Evolutionary conservation across 2,797 vertebrate genomes (phyloP).

Genomic region (Urocyon cinereoargenteus): DNA sequence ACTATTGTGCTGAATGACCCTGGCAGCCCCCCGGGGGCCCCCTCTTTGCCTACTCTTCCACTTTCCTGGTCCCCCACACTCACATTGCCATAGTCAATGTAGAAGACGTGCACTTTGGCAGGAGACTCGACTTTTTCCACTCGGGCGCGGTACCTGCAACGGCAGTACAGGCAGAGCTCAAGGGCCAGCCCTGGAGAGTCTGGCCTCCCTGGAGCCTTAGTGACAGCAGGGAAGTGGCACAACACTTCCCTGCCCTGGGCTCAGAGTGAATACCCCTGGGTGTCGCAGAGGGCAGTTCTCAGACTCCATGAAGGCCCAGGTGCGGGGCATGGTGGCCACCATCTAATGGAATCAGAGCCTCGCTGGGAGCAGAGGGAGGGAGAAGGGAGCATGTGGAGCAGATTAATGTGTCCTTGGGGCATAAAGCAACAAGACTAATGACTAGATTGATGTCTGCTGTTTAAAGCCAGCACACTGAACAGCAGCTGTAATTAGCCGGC

Average conservation of each 20-base stretch:
- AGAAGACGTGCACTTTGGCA: slow-evolving; percentile 95
- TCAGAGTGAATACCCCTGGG: not conserved
- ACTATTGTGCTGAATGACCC: not conserved
- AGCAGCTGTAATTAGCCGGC: slow-evolving; percentile 82
- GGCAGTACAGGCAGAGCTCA: not conserved
- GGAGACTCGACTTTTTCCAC: slow-evolving; percentile 96
- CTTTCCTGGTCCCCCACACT: slow-evolving; percentile 85
- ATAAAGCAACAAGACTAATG: slow-evolving; percentile 83
- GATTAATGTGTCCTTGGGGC: slow-evolving; percentile 82
- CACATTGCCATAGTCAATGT: slow-evolving; percentile 99
- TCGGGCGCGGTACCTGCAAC: slow-evolving; percentile 95
- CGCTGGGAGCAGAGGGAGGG: slow-evolving; percentile 61
- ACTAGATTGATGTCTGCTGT: slow-evolving; percentile 84
- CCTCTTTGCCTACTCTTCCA: too few relatives aligned
- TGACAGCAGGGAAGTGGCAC: not conserved
- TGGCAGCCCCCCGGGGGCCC: not conserved
- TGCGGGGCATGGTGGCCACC: not conserved
- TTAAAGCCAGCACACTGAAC: slow-evolving; percentile 81
- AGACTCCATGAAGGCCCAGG: not conserved
- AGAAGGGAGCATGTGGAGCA: slow-evolving; percentile 63
- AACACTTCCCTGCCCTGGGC: not conserved
- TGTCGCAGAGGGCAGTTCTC: not conserved
- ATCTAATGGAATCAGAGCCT: slow-evolving; percentile 17
- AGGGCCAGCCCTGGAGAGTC: not conserved
- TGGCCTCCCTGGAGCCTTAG: not conserved